Base-by-base conservation (phyloP, 2,797 vertebrate genomes). In the Tadarida brasiliensis region DNA sequence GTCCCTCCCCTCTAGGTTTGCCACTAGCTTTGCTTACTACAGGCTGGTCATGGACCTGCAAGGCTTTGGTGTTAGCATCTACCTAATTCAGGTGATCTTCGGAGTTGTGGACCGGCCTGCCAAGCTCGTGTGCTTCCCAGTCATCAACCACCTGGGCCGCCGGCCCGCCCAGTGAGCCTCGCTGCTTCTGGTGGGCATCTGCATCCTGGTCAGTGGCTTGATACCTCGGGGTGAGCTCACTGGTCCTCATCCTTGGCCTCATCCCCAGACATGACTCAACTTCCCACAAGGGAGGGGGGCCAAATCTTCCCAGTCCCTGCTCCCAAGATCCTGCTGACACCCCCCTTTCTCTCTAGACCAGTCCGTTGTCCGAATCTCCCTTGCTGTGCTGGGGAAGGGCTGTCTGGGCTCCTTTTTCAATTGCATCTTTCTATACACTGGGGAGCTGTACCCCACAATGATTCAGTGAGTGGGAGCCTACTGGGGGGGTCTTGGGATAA, bases 21-120 rank as follows among this genome's bases (percentile, higher is more conserved):
- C 99, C 4, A 99, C 99, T 26, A 99, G 99, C 96, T 99, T 99
- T 88, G 98, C 99, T 44, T 99, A 99, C 97, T 99, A 99, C 0
- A 99, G 99, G 7, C 98, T 99, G 49, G 97, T 99, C n/a, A 99
- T 99, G 99, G 99, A 99, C 96, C 98, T 99, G 67, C 99, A 99
- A 96, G 99, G 99, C 90, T 99, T 99, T 95, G 99, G 99, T 0
- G 99, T 99, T 94, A 98, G 99, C 98, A 99, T 99, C 94, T 99
- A 99, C 98, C 98, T 99, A 49, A 99, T 99, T 93, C 99, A 99
- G 98, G 98, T 99, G 90, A 99, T 99, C 95, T 99, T 99, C 2
- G 99, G 99, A n/a, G 98, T 98, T 0, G 99, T 99, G 35, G 99
- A 99, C 96, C 98, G 99, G 95, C 99, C 99, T 0, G 99, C 99